Conservation (phyloP, 2,888 invertebrate genomes). For the Hanleya hanleyi region DNA sequence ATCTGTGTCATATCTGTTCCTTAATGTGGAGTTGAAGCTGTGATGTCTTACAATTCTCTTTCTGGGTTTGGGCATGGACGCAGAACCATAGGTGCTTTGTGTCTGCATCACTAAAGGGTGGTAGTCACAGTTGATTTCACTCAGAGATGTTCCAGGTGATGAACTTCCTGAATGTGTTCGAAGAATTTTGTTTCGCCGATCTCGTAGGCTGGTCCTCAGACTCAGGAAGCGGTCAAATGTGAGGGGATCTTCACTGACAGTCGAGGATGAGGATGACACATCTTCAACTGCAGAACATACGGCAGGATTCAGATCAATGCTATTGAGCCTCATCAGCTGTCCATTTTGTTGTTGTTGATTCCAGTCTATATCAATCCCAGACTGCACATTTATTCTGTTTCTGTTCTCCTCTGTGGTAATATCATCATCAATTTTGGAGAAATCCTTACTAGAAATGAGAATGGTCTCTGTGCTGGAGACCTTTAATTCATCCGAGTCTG, state of each 20-base stretch:
- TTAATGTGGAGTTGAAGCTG: background rate
- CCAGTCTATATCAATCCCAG: background rate
- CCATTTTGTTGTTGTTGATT: background rate
- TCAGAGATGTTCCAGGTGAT: too few relatives aligned
- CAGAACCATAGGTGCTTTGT: too few relatives aligned
- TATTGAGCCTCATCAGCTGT: background rate
- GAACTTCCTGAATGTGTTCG: background rate
- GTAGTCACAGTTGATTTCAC: too few relatives aligned
- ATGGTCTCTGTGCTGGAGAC: background rate
- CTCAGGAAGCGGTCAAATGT: background rate
- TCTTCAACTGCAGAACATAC: background rate
- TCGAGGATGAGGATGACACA: background rate
- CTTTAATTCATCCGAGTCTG: too few relatives aligned
- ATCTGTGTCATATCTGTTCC: background rate
- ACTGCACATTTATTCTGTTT: background rate
- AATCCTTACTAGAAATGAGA: background rate
- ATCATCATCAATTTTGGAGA: background rate
- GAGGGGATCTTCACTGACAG: background rate
- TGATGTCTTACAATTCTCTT: background rate
- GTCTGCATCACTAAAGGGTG: too few relatives aligned
- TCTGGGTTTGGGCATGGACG: background rate
- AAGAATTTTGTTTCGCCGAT: background rate
- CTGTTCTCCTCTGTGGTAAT: too few relatives aligned
- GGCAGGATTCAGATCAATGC: too few relatives aligned
- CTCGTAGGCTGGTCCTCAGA: background rate